Percentiles rank a stretch among this genome's conserved stretches.
Evolutionary conservation across 2,888 invertebrate species (phyloP).

Genomic region (Mermis nigrescens): DNA sequence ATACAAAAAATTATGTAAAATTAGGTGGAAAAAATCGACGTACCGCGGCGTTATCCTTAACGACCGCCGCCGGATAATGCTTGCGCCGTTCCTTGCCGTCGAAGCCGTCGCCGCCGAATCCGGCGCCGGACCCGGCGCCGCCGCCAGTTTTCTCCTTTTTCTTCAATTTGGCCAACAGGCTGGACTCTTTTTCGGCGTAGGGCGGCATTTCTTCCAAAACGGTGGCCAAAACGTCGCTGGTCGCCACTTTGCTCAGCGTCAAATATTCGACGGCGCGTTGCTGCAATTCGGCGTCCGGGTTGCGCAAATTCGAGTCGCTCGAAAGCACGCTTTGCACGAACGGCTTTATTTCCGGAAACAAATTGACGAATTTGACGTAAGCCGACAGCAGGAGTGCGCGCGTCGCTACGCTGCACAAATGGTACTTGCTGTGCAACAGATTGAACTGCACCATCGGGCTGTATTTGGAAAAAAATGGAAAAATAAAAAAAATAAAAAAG

Average conservation of each 20-base stretch:
- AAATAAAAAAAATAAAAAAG: no score
- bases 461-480: no score
- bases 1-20: no score
- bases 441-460: constrained; percentile 94
- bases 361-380: constrained; percentile 95
- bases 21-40: no score
- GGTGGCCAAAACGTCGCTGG: constrained; percentile 87
- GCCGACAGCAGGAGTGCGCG: constrained; percentile 85
- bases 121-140: constrained; percentile 39
- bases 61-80: not conserved
- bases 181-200: constrained; percentile 66
- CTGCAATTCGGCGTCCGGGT: constrained; percentile 92
- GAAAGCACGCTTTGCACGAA: constrained; percentile 70
- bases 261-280: constrained; percentile 94
- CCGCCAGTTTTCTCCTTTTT: constrained; percentile 91
- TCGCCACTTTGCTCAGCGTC: constrained; percentile 80
- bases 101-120: constrained; percentile 10
- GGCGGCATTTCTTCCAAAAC: constrained; percentile 99
- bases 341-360: constrained; percentile 91
- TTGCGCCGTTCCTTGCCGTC: not conserved
- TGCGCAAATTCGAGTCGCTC: constrained; percentile 73
- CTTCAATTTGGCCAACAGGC: constrained; percentile 66
- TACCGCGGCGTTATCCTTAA: constrained; percentile 9
- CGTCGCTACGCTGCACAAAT: constrained; percentile 88
- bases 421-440: constrained; percentile 91